Conservation (phyloP, 35 echinoderm and acorn worm genomes). For the Lytechinus variegatus region DNA sequence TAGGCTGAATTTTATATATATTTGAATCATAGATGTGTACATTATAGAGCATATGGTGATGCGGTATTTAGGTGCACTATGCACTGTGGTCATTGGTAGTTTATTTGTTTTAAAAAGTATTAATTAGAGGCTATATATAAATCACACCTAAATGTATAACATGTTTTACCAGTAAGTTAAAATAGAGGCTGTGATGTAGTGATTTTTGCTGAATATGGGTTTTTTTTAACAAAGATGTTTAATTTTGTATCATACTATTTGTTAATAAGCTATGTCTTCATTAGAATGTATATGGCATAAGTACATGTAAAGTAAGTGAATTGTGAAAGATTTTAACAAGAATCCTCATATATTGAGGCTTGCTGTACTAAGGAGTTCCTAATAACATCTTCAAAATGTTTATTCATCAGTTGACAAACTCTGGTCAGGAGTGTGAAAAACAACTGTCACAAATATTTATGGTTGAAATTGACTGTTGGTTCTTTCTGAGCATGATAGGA, state of each 20-base stretch:
- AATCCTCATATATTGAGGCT: no score
- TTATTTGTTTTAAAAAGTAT: background rate
- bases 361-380: no score
- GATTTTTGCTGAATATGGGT: background rate
- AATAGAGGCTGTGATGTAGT: background rate
- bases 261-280: background rate
- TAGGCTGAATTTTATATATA: conserved; percentile 42
- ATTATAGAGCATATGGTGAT: background rate
- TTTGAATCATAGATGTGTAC: background rate
- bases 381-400: no score
- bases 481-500: no score
- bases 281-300: background rate
- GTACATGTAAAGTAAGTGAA: no score
- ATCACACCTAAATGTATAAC: background rate
- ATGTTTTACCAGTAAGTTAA: background rate
- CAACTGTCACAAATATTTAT: no score
- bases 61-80: conserved; percentile 10
- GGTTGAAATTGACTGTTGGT: no score
- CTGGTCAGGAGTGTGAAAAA: no score
- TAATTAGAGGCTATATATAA: background rate
- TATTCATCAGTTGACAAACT: no score
- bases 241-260: background rate
- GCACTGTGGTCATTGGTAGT: background rate
- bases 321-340: no score
- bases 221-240: background rate